A percentile compares a stretch with the other conserved stretches of the same genome.
These are phyloP conservation scores for Noturus placidus DNA, from an alignment of 2,113 vertebrate species.

Conservation along the genomic window DNA sequence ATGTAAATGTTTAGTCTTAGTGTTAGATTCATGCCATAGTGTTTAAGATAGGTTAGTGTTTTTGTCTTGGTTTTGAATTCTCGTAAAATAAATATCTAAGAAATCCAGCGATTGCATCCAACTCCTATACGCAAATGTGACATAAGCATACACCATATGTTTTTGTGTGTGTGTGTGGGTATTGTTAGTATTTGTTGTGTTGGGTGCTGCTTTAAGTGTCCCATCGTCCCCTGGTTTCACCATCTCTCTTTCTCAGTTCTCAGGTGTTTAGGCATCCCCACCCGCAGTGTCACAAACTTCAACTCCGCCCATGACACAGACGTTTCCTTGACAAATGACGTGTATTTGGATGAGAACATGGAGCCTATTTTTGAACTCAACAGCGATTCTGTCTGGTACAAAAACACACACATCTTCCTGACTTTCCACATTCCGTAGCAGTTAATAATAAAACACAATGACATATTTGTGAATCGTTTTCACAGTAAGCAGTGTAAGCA, in stretches of 20 bases:
- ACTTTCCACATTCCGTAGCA: background rate
- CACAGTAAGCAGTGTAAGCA: background rate
- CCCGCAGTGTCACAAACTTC: slow-evolving; percentile 86
- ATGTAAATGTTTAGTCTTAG: too few species aligned
- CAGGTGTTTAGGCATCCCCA: slow-evolving; percentile 84
- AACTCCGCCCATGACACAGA: slow-evolving; percentile 89
- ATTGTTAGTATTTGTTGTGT: background rate
- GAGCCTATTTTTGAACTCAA: slow-evolving; percentile 79
- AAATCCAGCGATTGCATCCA: too few species aligned
- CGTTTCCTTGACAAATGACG: slow-evolving; percentile 82
- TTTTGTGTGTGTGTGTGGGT: background rate
- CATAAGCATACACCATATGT: background rate
- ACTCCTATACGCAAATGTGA: too few species aligned
- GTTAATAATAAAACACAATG: background rate
- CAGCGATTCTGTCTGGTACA: slow-evolving; percentile 83
- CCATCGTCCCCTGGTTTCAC: background rate
- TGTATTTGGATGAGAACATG: slow-evolving; percentile 86
- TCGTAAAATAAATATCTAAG: too few species aligned
- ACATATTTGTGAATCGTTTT: background rate
- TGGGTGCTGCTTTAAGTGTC: background rate
- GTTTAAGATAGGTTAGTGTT: too few species aligned
- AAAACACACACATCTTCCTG: slow-evolving; percentile 17
- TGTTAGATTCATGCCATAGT: too few species aligned
- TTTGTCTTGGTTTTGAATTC: too few species aligned
- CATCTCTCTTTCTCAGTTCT: slow-evolving; percentile 69